Evolutionary conservation across 92 coral and sea anemone genomes (phyloP).

Genomic region (Epizoanthus illoricatus): DNA sequence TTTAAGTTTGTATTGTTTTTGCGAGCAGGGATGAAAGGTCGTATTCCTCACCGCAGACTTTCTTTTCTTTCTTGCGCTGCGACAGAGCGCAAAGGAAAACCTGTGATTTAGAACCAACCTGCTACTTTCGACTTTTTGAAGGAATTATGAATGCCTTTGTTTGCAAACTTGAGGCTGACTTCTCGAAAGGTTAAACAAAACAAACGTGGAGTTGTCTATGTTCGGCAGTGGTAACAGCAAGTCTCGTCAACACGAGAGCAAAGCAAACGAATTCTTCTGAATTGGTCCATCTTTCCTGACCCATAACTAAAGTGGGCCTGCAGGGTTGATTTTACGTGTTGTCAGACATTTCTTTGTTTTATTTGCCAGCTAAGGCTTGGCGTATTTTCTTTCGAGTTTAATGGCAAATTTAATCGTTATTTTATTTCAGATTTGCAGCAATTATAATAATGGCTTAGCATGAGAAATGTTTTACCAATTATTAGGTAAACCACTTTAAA

Average conservation of each 20-base stretch:
- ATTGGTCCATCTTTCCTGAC: not conserved
- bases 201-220: constrained; percentile 12
- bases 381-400: constrained; percentile 7
- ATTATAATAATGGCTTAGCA: constrained; percentile 27
- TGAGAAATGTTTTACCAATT: not conserved
- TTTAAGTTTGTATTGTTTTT: constrained; percentile 39
- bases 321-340: constrained; percentile 19
- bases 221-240: constrained; percentile 19
- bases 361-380: not conserved
- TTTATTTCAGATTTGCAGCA: constrained; percentile 12
- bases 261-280: constrained; percentile 11
- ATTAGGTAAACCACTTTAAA: not conserved
- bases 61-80: constrained; percentile 1
- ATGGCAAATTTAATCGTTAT: constrained; percentile 22
- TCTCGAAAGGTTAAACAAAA: constrained; percentile 22
- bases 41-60: not conserved
- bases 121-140: constrained; percentile 1
- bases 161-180: constrained; percentile 29
- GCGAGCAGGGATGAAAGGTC: constrained; percentile 5
- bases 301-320: not conserved
- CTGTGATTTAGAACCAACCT: constrained; percentile 10
- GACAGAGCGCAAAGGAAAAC: constrained; percentile 1
- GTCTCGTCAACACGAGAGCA: constrained; percentile 29
- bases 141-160: not conserved
- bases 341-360: constrained; percentile 25